These are phyloP conservation scores for Euglossa dilemma DNA, from an alignment of 1,140 invertebrate genomes.

Conservation along the genomic window DNA sequence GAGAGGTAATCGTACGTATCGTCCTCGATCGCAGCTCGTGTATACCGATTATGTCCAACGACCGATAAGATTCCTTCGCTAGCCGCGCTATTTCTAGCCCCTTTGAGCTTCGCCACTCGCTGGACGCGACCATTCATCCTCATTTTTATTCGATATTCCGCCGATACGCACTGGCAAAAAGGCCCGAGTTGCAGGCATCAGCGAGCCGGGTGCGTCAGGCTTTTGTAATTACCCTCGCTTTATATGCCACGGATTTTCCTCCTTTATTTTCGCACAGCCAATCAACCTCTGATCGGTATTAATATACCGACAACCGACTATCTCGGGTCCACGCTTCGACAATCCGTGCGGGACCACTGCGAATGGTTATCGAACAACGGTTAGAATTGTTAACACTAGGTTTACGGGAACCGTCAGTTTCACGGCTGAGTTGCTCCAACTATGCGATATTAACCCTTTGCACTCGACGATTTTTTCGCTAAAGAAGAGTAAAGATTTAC, in stretches of 20 bases:
- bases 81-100: constrained; percentile 25
- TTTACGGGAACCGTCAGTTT: too few species aligned
- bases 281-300: background rate
- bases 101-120: constrained; percentile 18
- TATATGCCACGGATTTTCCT: background rate
- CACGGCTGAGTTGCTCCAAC: too few species aligned
- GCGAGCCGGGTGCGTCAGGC: background rate
- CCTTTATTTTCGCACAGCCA: background rate
- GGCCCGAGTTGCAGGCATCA: background rate
- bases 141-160: constrained; percentile 18
- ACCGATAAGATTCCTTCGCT: constrained; percentile 35
- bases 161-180: constrained; percentile 4
- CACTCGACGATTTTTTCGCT: too few species aligned
- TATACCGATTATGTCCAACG: constrained; percentile 38
- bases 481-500: too few species aligned
- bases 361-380: too few species aligned
- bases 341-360: too few species aligned
- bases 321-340: too few species aligned
- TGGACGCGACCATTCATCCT: constrained; percentile 14
- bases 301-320: background rate
- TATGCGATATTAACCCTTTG: too few species aligned
- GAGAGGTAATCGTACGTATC: constrained; percentile 39
- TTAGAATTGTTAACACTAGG: too few species aligned
- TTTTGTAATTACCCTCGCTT: constrained; percentile 6
- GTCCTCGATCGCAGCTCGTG: constrained; percentile 4